Conservation (phyloP, 2,113 vertebrate genomes). For the Gallinago undulata region DNA sequence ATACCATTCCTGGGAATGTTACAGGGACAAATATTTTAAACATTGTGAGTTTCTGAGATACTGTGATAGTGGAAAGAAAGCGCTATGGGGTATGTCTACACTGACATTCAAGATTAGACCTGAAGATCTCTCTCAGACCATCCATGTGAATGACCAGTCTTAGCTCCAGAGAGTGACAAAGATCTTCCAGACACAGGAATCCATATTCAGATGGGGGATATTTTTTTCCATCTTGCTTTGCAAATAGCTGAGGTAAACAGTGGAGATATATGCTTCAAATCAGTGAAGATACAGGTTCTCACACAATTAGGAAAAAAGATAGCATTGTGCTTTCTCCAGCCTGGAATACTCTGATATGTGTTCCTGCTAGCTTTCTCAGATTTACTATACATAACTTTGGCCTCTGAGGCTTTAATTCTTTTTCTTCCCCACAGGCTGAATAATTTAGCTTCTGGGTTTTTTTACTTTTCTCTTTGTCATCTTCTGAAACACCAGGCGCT, state of each 20-base stretch:
- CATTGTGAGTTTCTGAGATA: not conserved
- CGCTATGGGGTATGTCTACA: not conserved
- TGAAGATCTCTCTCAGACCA: not conserved
- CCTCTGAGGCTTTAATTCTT: not conserved
- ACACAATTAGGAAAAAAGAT: not conserved
- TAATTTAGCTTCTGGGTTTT: not conserved
- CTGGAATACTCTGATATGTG: not conserved
- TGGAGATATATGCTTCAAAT: not conserved
- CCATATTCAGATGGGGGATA: not conserved
- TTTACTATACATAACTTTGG: accelerated
- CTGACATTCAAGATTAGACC: not conserved
- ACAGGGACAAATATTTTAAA: not conserved
- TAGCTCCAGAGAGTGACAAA: not conserved
- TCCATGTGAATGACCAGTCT: not conserved
- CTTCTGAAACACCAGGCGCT: not conserved
- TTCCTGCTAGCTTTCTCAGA: not conserved
- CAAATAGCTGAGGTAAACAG: not conserved
- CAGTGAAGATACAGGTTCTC: not conserved
- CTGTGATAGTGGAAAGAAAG: not conserved
- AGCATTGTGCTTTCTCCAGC: not conserved
- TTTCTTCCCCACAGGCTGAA: not conserved
- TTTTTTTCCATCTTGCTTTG: not conserved
- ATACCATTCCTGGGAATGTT: not conserved
- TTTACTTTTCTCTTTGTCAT: not conserved
- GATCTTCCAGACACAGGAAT: not conserved